Percentiles rank a stretch among this genome's conserved stretches.
These are phyloP conservation scores for Leucoptera coffeella DNA, from an alignment of 2,888 invertebrate genomes.

Conservation along the genomic window DNA sequence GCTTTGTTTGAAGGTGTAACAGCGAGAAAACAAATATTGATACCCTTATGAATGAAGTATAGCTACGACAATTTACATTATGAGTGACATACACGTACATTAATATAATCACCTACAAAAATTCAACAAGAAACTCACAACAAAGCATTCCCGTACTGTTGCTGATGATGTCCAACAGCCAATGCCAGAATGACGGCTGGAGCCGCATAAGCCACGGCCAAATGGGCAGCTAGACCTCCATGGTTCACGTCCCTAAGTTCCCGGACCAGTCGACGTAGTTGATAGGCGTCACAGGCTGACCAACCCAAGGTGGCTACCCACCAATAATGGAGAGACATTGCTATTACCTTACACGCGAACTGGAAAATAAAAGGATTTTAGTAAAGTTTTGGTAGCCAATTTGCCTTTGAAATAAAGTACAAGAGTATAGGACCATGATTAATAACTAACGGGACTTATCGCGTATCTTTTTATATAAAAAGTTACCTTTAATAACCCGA, in stretches of 20 bases:
- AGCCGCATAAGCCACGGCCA: conserved; percentile 85
- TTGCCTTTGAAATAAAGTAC: no score
- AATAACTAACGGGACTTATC: no score
- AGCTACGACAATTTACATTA: no score
- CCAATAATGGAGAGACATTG: conserved; percentile 88
- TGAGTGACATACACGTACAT: no score
- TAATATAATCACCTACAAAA: no score
- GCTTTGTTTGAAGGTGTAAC: no score
- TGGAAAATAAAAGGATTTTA: neutral
- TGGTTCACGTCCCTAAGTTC: conserved; percentile 96
- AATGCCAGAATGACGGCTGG: conserved; percentile 89
- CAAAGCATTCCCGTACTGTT: conserved; percentile 80
- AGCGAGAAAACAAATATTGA: no score
- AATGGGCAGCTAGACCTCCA: conserved; percentile 85
- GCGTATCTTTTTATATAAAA: no score
- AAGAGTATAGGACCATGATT: no score
- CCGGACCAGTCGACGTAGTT: conserved; percentile 88
- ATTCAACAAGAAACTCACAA: conserved; percentile 78
- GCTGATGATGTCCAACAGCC: conserved; percentile 77
- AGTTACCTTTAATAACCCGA: no score
- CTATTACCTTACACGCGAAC: conserved; percentile 69
- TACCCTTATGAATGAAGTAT: no score
- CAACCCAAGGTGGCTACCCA: conserved; percentile 89
- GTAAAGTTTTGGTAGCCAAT: no score
- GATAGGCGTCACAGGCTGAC: conserved; percentile 88